phyloP scores from a whole-genome alignment of 2,888 invertebrate species.

The Philereme vetulata region DNA sequence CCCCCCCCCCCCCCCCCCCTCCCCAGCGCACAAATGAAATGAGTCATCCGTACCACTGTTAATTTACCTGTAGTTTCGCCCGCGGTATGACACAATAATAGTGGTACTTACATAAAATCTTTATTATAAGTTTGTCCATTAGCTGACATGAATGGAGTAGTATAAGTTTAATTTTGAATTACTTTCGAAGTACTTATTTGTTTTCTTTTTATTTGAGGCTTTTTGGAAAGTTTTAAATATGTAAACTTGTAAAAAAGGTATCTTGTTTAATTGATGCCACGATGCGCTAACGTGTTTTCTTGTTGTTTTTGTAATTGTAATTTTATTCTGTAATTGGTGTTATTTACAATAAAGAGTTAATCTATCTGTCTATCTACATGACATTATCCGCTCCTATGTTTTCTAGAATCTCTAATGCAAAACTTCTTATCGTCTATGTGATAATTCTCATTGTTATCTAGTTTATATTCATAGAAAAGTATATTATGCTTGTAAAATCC shows the following conservation, averaged over 20 bases:
- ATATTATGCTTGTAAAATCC: constrained; percentile 6
- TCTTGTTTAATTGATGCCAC: too few species aligned
- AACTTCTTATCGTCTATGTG: too few species aligned
- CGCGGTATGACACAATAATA: constrained; percentile 30
- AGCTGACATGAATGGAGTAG: constrained; percentile 25
- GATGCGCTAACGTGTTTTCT: too few species aligned
- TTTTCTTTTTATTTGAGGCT: constrained; percentile 16
- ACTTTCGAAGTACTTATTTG: constrained; percentile 25
- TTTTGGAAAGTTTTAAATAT: neutral
- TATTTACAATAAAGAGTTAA: too few species aligned
- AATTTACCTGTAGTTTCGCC: constrained; percentile 40
- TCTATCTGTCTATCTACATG: too few species aligned
- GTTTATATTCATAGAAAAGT: neutral
- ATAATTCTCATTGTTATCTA: neutral
- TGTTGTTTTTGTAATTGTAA: too few species aligned
- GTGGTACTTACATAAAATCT: constrained; percentile 30
- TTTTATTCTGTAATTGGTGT: too few species aligned
- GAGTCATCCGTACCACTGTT: constrained; percentile 49
- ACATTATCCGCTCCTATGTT: too few species aligned
- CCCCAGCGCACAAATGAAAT: constrained; percentile 41
- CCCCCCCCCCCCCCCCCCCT: constrained; percentile 47
- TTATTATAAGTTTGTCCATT: constrained; percentile 30
- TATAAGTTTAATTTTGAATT: constrained; percentile 33
- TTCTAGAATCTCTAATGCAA: too few species aligned
- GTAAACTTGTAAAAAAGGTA: too few species aligned